Evolutionary conservation across 2,888 invertebrate species (phyloP).

Genomic region (Serripes groenlandicus): DNA sequence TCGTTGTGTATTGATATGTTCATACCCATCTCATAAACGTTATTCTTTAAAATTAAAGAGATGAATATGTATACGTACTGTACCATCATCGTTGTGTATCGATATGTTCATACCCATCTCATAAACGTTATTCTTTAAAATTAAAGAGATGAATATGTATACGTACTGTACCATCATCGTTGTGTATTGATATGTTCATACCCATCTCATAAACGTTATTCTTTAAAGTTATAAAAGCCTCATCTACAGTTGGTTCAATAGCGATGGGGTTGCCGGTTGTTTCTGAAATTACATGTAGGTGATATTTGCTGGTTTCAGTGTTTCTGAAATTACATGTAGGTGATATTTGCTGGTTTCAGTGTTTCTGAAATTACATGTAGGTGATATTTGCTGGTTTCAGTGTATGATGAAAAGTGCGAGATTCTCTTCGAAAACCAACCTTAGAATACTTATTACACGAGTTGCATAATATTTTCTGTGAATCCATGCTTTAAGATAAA

Average conservation of each 20-base stretch:
- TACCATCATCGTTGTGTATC: constrained; percentile 47
- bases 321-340: constrained; percentile 53
- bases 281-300: constrained; percentile 50
- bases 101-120: constrained; percentile 56
- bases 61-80: no score
- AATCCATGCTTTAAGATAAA: no score
- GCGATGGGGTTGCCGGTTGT: constrained; percentile 61
- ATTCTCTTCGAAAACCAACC: no score
- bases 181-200: constrained; percentile 59
- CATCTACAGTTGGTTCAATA: constrained; percentile 65
- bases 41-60: constrained; percentile 67
- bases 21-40: constrained; percentile 64
- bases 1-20: constrained; percentile 57
- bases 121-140: constrained; percentile 70
- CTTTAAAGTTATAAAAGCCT: constrained; percentile 64
- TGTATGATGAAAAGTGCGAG: no score
- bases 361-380: constrained; percentile 58
- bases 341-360: no score
- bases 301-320: no score
- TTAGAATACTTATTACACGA: no score
- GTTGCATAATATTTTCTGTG: no score
- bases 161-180: constrained; percentile 41
- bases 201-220: constrained; percentile 67
- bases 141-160: no score
- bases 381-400: no score